Evolutionary conservation across 2,113 vertebrate species (phyloP).

Genomic region (Tenebrosternarchus preto): DNA sequence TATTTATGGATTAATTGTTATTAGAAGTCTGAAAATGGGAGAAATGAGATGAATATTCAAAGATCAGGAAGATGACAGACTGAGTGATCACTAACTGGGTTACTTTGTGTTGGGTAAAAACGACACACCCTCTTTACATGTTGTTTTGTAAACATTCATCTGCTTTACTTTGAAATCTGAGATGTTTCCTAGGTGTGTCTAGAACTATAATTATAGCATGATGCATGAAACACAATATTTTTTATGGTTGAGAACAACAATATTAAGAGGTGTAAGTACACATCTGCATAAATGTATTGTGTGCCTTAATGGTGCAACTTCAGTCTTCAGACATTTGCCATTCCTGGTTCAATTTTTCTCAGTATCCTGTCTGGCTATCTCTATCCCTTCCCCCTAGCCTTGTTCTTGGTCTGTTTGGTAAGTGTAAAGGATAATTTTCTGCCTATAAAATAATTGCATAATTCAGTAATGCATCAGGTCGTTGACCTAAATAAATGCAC

Average conservation of each 20-base stretch:
- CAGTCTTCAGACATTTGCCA: constrained; percentile 98
- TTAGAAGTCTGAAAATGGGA: background rate
- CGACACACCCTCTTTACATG: too few species aligned
- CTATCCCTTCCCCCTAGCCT: constrained; percentile 93
- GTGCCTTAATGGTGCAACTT: constrained; percentile 74
- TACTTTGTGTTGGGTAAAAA: background rate
- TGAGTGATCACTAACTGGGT: background rate
- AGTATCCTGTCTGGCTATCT: constrained; percentile 99
- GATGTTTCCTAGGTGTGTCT: background rate
- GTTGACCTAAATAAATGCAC: background rate
- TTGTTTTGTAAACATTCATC: background rate
- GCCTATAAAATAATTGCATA: background rate
- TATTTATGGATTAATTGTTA: too few species aligned
- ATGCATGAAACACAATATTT: too few species aligned
- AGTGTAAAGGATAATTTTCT: constrained; percentile 63
- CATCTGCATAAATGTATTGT: constrained; percentile 1
- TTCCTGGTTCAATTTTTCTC: constrained; percentile 97
- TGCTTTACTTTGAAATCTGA: background rate
- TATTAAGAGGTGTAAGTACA: background rate
- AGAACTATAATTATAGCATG: too few species aligned
- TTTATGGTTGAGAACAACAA: background rate
- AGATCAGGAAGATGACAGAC: background rate
- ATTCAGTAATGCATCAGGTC: background rate
- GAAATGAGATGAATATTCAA: background rate
- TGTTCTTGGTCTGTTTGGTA: constrained; percentile 98